These are phyloP conservation scores for Brachionus paranguensis DNA, from an alignment of 1,140 invertebrate genomes.

Conservation along the genomic window DNA sequence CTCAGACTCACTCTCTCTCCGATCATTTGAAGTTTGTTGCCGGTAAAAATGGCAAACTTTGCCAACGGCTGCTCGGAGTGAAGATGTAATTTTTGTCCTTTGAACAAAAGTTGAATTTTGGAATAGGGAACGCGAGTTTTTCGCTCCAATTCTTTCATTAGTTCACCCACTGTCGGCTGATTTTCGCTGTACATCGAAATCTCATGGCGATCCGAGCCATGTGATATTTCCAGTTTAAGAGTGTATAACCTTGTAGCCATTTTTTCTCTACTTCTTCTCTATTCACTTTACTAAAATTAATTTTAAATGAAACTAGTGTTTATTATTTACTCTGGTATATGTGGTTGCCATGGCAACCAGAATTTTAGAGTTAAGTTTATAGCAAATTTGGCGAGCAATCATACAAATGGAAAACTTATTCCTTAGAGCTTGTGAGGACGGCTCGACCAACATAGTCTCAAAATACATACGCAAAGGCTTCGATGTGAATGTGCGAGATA, in stretches of 20 bases:
- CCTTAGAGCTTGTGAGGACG: neutral
- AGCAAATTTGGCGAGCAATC: neutral
- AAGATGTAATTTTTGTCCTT: slow-evolving; percentile 35
- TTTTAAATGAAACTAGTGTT: neutral
- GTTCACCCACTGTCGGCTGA: slow-evolving; percentile 8
- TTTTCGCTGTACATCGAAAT: slow-evolving; percentile 9
- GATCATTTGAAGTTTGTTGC: slow-evolving; percentile 31
- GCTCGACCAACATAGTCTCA: neutral
- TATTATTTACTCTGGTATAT: neutral
- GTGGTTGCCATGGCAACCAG: neutral
- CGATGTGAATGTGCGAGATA: slow-evolving; percentile 2
- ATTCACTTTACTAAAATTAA: neutral
- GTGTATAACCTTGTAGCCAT: neutral
- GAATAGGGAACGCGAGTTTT: slow-evolving; percentile 14
- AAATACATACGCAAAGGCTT: slow-evolving; percentile 16
- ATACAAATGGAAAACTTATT: slow-evolving; percentile 10
- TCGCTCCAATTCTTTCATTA: slow-evolving; percentile 19
- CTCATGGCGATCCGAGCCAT: slow-evolving; percentile 35
- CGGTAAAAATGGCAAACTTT: slow-evolving; percentile 27
- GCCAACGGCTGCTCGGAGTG: neutral
- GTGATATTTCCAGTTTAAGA: slow-evolving; percentile 26
- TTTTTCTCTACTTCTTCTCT: neutral
- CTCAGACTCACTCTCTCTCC: neutral
- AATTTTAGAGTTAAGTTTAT: neutral
- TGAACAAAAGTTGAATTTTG: slow-evolving; percentile 9